phyloP scores from a whole-genome alignment of 2,797 vertebrate species.

The Danionella dracula region DNA sequence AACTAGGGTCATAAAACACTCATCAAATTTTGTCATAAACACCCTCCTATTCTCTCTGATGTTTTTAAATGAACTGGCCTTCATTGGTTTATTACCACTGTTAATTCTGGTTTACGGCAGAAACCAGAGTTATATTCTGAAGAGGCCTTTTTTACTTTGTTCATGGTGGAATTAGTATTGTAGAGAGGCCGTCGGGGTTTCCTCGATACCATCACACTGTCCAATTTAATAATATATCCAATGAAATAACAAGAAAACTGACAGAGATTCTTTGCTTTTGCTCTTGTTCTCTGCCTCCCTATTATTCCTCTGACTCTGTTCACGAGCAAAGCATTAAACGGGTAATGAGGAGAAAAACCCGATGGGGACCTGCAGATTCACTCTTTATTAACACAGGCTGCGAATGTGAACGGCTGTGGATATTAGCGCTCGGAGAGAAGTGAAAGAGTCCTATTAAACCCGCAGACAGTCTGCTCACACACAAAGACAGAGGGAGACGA shows the following conservation, averaged over 20 bases:
- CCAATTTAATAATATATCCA: too few species aligned
- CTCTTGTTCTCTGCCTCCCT: neutral
- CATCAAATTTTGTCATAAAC: too few species aligned
- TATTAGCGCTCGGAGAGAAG: constrained; percentile 30
- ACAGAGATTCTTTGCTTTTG: neutral
- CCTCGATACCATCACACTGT: too few species aligned
- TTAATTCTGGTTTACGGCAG: too few species aligned
- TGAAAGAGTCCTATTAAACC: constrained; percentile 26
- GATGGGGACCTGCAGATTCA: constrained; percentile 3
- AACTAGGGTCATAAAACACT: too few species aligned
- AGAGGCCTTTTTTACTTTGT: too few species aligned
- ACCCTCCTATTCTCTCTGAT: too few species aligned
- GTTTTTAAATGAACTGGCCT: too few species aligned
- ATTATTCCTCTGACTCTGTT: neutral
- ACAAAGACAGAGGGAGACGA: neutral
- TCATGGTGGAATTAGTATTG: constrained; percentile 16
- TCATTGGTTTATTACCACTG: too few species aligned
- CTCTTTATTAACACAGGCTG: constrained; percentile 34
- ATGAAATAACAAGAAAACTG: neutral
- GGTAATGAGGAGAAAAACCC: constrained; percentile 18
- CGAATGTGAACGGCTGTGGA: constrained; percentile 39
- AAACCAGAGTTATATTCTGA: too few species aligned
- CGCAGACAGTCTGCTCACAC: constrained; percentile 1
- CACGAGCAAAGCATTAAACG: neutral
- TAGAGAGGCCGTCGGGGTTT: too few species aligned